Conservation (phyloP, 2,888 invertebrate genomes). For the Epicampocera succincta region DNA sequence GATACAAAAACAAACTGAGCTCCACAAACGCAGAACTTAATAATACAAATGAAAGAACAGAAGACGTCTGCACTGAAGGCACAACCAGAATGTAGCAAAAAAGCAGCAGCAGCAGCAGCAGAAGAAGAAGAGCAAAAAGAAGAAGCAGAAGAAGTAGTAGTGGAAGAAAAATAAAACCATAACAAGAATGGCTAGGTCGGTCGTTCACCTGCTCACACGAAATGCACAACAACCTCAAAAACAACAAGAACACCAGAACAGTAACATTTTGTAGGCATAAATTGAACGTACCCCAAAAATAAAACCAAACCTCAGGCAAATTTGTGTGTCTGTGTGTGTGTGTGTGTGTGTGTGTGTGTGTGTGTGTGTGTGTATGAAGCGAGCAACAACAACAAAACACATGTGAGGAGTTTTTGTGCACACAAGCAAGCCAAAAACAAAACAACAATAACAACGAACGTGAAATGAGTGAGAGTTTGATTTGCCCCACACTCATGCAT, state of each 20-base stretch:
- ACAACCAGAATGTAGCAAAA: slow-evolving; percentile 55
- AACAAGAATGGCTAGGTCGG: slow-evolving; percentile 81
- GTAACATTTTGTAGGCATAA: slow-evolving; percentile 39
- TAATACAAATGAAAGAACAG: slow-evolving; percentile 3
- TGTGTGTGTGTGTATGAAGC: slow-evolving; percentile 18
- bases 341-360: no score
- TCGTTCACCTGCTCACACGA: slow-evolving; percentile 79
- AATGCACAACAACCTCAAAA: slow-evolving; percentile 61
- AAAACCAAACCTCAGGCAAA: slow-evolving; percentile 53
- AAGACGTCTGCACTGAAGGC: slow-evolving; percentile 42
- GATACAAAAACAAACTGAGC: background rate
- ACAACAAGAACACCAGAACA: slow-evolving; percentile 30
- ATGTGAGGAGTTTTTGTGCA: slow-evolving; percentile 42
- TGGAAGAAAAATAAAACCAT: slow-evolving; percentile 59
- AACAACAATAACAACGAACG: slow-evolving; percentile 26
- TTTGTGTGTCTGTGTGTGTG: no score
- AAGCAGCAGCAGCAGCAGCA: no score
- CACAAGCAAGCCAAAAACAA: background rate
- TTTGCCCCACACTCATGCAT: background rate
- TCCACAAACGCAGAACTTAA: slow-evolving; percentile 6
- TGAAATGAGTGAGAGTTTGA: slow-evolving; percentile 52
- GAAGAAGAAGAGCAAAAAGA: no score
- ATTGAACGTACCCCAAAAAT: slow-evolving; percentile 65
- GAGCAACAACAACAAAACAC: slow-evolving; percentile 47
- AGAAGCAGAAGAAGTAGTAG: no score